Base-by-base conservation (phyloP, 2,113 vertebrate species). In the Kryptolebias marmoratus region DNA sequence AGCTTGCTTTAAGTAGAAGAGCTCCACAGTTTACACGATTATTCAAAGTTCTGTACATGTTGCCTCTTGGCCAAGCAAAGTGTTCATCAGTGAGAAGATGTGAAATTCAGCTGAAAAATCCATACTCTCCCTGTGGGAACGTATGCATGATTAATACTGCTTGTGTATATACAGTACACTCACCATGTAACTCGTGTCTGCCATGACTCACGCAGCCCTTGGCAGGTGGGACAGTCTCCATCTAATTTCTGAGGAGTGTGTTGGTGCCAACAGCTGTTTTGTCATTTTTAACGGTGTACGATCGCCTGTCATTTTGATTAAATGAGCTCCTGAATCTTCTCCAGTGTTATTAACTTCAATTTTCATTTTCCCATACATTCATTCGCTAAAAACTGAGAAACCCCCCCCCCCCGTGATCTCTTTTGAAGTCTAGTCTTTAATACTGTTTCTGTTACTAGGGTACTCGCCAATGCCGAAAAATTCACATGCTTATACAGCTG, bases 291-390 rank as follows among this genome's bases (percentile, higher is more conserved):
- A 78, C 44, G 60, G 45, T 67, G 57, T 59, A 75, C 39, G 72
- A 87, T 90, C 72, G 73, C 66, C 83, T 92, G 87, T 91, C 91
- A 91, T 56, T 87, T 87, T 93, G 88, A 92, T 88, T 79, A 90
- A 89, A 81, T 84, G 83, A 80, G 77, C 77, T 75, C 71, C 81
- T 71, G 74, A 89, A 89, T 80, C 83, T 69, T 71, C 67, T 75
- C 66, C 39, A 75, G 67, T 87, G 83, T 87, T 90, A 91, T 89
- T 87, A 81, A 86, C 89, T 90, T 89, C 77, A 75, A 85, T 90
- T 88, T 81, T 82, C 64, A 74, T 90, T 87, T 85, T 71, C 64
- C 55, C 68, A 63, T 68, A 76, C 57, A 71, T 58, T 39, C 28
- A 31, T 59, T 59, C 18, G 31, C 52, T 71, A 31, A 67, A 77